Percentiles rank a stretch among this genome's conserved stretches.
phyloP scores from a whole-genome alignment of 2,888 invertebrate species.

The Pecten maximus region DNA sequence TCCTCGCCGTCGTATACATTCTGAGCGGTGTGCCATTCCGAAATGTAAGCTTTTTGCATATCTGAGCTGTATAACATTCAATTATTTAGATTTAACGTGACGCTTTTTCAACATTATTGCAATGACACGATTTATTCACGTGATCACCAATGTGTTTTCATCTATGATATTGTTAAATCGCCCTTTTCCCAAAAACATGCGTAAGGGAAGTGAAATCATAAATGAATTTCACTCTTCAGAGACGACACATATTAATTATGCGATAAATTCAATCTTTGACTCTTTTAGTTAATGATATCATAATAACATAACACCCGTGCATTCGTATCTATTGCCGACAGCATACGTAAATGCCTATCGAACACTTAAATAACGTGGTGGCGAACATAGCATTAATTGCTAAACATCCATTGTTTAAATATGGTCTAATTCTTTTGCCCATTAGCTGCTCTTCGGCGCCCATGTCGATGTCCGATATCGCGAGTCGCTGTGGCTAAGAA shows the following conservation, averaged over 20 bases:
- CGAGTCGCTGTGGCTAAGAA: not conserved
- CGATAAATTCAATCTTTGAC: not conserved
- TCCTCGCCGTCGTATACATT: not conserved
- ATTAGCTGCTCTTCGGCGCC: not conserved
- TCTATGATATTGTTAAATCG: no score
- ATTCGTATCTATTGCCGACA: no score
- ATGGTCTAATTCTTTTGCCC: not conserved
- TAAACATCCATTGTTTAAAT: not conserved
- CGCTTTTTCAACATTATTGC: not conserved
- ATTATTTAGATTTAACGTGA: not conserved
- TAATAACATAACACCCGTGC: no score
- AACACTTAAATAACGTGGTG: no score
- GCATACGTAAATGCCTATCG: no score
- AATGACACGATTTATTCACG: not conserved
- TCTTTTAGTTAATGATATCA: no score
- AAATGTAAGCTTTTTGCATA: not conserved
- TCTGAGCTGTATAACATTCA: not conserved
- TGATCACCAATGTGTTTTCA: no score
- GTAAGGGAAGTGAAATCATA: no score
- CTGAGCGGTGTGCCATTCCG: not conserved
- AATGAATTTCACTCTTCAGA: no score
- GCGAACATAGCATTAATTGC: not conserved
- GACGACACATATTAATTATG: no score
- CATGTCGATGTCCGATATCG: not conserved
- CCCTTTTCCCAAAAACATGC: no score